Percentiles rank a stretch among this genome's conserved stretches.
These are phyloP conservation scores for Sphinx pinastri DNA, from an alignment of 2,888 invertebrate genomes.

Conservation along the genomic window DNA sequence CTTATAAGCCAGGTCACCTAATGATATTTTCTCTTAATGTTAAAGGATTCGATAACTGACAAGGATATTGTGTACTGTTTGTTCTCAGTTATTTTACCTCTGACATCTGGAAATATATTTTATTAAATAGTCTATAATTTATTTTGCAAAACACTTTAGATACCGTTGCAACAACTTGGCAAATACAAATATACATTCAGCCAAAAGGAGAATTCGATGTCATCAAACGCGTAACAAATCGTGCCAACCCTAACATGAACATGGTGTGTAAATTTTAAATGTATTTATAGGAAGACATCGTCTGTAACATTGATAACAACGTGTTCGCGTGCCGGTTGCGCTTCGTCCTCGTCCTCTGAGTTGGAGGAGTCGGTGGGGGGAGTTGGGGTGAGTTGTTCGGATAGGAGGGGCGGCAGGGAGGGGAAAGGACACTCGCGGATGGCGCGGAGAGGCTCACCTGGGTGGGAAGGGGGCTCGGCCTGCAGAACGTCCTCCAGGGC, in stretches of 20 bases:
- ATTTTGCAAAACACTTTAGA: too few relatives aligned
- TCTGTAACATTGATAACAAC: slow-evolving; percentile 66
- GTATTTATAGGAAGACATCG: slow-evolving; percentile 59
- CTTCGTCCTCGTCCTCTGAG: slow-evolving; percentile 29
- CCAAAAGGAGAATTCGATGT: too few relatives aligned
- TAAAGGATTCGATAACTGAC: too few relatives aligned
- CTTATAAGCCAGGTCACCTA: too few relatives aligned
- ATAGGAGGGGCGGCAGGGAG: slow-evolving; percentile 41
- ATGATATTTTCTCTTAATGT: too few relatives aligned
- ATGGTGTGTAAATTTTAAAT: not conserved
- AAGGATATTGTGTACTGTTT: too few relatives aligned
- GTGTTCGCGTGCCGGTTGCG: slow-evolving; percentile 44
- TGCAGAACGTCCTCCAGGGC: slow-evolving; percentile 95
- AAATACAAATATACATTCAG: too few relatives aligned
- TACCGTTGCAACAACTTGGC: too few relatives aligned
- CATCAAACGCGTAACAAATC: not conserved
- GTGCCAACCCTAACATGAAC: slow-evolving; percentile 11
- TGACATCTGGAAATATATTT: too few relatives aligned
- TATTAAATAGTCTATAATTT: too few relatives aligned
- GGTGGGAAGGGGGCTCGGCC: slow-evolving; percentile 84
- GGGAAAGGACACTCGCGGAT: slow-evolving; percentile 59
- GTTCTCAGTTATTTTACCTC: too few relatives aligned
- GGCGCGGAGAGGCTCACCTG: slow-evolving; percentile 78
- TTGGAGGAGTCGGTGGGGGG: slow-evolving; percentile 33
- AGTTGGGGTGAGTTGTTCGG: slow-evolving; percentile 29